Evolutionary conservation across 2,113 vertebrate genomes (phyloP), one percentile per base, ranked within the genome.

Genomic region (Anhinga rufa): DNA sequence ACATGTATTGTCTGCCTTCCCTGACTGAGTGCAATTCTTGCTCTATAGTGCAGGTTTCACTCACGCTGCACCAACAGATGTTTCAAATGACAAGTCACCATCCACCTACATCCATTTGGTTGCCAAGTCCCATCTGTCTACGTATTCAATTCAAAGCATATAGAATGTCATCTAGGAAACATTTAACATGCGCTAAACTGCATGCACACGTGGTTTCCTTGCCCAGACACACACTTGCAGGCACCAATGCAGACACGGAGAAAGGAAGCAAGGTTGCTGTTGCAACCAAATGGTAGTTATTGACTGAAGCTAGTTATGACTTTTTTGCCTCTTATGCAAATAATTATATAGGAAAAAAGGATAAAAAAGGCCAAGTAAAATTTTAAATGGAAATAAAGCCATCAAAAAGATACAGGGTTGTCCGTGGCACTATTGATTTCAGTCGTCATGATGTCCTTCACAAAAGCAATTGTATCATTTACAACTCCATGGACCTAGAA

Each of bases 391-490:
- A 48, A 77, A 48, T n/a, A 18, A 70, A 83, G 22, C 38, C 1
- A 78, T 62, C 2, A 2, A 92, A 98, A 99, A 98, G 99, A 99
- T 99, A 99, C 99, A 94, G 99, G 99, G 87, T 99, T 99, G 95
- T 99, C 99, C 2, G 99, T 99, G 70, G 99, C 99, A 7, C 99
- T 99, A 93, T 99, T 99, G 85, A 99, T 99, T 98, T 99, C 99
- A 25, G 99, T 99, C 4, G 97, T 99, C 89, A 99, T 99, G 93
- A 99, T 99, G 93, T 98, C 98, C 97, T 98, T 99, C 95, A 99
- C 99, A 97, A 99, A 99, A 16, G 98, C 97, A 82, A 99, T 99
- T 9, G 99, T 99, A 96, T 99, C 99, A 82, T 99, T 99, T 70
- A 98, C 98, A 62, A 99, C 94, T 61, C 99, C 99, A 3, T 99